Base-by-base conservation (phyloP, 1,140 invertebrate species). In the Trypoxylus dichotomus region DNA sequence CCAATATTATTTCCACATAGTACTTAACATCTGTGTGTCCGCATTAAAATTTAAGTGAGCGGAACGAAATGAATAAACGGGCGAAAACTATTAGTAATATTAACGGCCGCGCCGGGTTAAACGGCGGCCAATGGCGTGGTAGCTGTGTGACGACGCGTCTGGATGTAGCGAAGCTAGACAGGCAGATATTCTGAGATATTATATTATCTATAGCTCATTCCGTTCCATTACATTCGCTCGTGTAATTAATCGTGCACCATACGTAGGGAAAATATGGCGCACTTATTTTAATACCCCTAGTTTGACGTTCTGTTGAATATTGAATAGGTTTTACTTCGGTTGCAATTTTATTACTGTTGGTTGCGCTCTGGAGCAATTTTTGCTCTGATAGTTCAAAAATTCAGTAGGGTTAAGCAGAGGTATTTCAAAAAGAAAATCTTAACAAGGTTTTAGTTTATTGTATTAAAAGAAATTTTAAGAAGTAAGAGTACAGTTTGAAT, bases 41-140 rank as follows among this genome's bases (percentile, higher is more conserved):
- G 60, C 60, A 63, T 63, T 63, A 63, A 63, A 63, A 63, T 63
- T 63, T 63, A 63, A 63, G 60, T 63, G 60, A 63, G 60, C 60
- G 60, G n/a, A 63, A 63, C 60, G 60, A 63, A 63, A 63, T 63
- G 60, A 63, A 63, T 63, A 27, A 19, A 19, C 10, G 21, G 60
- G 60, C 60, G 60, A 63, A 27, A 63, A 63, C 60, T 63, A 63
- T 63, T 63, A 63, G n/a, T 63, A 63, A 63, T 63, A 63, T 63
- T 63, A 63, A 63, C 60, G 60, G 60, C 43, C 11, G 43, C 43
- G 43, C 13, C 43, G 43, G 43, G 43, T 47, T 47, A 47, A 47
- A 47, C 43, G 43, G 43, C 43, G n/a, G 43, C 41, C 41, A 11
- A 11, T 42, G 41, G 41, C 41, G 41, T 8, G 43, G 43, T 47